These are phyloP conservation scores for Byasa hedistus DNA, from an alignment of 2,888 invertebrate species.

Conservation along the genomic window DNA sequence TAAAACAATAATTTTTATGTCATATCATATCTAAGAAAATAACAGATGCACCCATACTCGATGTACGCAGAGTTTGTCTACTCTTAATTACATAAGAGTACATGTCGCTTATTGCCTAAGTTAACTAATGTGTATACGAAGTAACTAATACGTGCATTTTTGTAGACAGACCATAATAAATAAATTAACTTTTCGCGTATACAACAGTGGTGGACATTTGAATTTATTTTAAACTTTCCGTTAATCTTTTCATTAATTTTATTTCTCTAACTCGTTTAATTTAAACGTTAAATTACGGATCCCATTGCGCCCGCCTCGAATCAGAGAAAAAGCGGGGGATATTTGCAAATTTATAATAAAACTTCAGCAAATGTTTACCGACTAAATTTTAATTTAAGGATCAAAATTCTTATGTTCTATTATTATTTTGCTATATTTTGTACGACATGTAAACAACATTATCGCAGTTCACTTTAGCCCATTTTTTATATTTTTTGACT, in stretches of 20 bases:
- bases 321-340: conserved; percentile 30
- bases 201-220: too few species aligned
- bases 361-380: conserved; percentile 43
- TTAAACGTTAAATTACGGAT: conserved; percentile 59
- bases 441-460: not conserved
- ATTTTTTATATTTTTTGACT: not conserved
- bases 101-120: too few species aligned
- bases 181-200: too few species aligned
- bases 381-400: conserved; percentile 26
- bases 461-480: not conserved
- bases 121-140: too few species aligned
- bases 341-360: conserved; percentile 35
- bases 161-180: too few species aligned
- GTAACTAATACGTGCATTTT: too few species aligned
- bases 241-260: conserved; percentile 59
- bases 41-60: too few species aligned
- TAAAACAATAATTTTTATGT: too few species aligned
- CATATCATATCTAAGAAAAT: too few species aligned
- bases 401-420: not conserved
- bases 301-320: conserved; percentile 43
- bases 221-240: conserved; percentile 40
- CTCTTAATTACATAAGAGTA: too few species aligned
- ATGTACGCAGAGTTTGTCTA: too few species aligned
- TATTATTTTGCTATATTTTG: not conserved
- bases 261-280: conserved; percentile 67